Conservation (phyloP, 2,797 vertebrate species). For the Rhinichthys osculus region DNA sequence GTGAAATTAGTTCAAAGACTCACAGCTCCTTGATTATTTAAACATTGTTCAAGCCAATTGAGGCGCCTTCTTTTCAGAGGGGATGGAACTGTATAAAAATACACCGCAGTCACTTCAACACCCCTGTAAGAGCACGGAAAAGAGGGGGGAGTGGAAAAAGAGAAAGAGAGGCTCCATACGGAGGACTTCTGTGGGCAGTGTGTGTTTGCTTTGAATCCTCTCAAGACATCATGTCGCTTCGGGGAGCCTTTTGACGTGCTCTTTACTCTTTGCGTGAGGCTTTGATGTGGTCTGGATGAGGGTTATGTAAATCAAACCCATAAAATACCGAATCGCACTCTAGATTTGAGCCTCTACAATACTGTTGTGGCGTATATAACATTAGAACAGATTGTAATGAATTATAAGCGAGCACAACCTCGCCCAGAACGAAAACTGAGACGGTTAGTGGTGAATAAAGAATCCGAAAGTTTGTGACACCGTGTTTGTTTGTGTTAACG, state of each 20-base stretch:
- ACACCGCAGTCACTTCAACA: slow-evolving; percentile 62
- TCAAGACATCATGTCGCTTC: slow-evolving; percentile 62
- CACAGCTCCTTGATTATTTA: slow-evolving; percentile 71
- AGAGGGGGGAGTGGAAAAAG: slow-evolving; percentile 33
- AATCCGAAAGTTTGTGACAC: slow-evolving; percentile 29
- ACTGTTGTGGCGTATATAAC: slow-evolving; percentile 36
- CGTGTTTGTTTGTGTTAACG: slow-evolving; percentile 37
- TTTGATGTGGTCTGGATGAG: slow-evolving; percentile 63
- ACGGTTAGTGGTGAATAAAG: neutral
- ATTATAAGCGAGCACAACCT: slow-evolving; percentile 4
- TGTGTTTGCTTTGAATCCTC: slow-evolving; percentile 66
- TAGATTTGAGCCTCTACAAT: slow-evolving; percentile 38
- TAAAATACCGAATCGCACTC: slow-evolving; percentile 22
- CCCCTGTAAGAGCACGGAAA: slow-evolving; percentile 54
- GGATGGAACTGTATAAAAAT: slow-evolving; percentile 60
- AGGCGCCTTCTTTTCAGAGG: slow-evolving; percentile 61
- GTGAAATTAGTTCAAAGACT: slow-evolving; percentile 70
- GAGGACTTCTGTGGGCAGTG: slow-evolving; percentile 58
- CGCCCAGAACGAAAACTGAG: neutral
- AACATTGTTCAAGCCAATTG: slow-evolving; percentile 67
- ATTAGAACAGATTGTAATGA: slow-evolving; percentile 46
- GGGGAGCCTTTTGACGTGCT: slow-evolving; percentile 62
- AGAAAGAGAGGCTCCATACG: slow-evolving; percentile 44
- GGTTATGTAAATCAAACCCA: slow-evolving; percentile 56
- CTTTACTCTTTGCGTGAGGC: slow-evolving; percentile 54